Evolutionary conservation across 1,140 invertebrate genomes (phyloP), one percentile per base, ranked within the genome.

Genomic region (Drosophila dunni): DNA sequence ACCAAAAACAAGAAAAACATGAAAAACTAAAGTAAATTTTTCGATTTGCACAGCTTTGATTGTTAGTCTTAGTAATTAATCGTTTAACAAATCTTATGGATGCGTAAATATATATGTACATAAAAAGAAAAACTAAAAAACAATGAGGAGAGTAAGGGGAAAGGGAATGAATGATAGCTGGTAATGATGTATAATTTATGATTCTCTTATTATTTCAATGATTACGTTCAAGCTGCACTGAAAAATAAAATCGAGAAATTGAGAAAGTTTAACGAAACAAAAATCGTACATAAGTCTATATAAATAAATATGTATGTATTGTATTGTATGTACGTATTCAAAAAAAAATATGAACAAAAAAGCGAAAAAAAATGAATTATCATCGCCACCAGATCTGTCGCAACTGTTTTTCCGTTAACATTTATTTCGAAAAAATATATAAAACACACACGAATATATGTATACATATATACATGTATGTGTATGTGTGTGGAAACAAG

Each of bases 41-140:
- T 73, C 70, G 48, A 73, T 73, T 74, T 69, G 71, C 71, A 74
- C 71, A 69, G 71, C 71, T 74, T 74, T 74, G 71, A 74, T 74
- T 74, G 57, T 74, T 74, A 74, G 71, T 74, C 65, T 62, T 74
- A 74, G 65, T 74, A 56, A 56, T 73, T 68, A 73, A 17, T 68
- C 56, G 70, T 67, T 73, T 73, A 68, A 61, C n/a, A 53, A 56
- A 69, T 62, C 50, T 74, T 74, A 67, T 64, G 56, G 67, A 74
- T 74, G 57, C 65, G 50, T 69, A 62, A 70, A 73, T 66, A 61
- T 62, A 69, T 66, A 60, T 51, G 56, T 72, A 64, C 50, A 70
- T 46, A 70, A 46, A 61, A 40, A 51, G 1, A 15, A 63, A 29
- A 50, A 58, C 24, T 0, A 46, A 9, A 24, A 38, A 15, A 20